A percentile compares a stretch with the other conserved stretches of the same genome.
Evolutionary conservation across 2,113 vertebrate genomes (phyloP).

Genomic region (Embiotoca jacksoni): DNA sequence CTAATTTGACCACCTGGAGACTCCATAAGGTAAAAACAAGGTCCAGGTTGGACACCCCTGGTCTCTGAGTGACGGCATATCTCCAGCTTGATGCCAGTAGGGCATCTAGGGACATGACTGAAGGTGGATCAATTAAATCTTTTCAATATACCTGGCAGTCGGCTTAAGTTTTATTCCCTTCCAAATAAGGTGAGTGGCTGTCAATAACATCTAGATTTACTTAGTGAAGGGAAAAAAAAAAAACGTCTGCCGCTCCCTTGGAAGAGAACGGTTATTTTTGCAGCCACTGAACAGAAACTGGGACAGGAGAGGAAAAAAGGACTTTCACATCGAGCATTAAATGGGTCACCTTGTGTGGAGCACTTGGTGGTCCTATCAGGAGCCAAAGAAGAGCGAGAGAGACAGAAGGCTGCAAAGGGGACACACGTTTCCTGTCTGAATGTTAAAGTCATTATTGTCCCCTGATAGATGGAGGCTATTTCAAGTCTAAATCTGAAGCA

Average conservation of each 20-base stretch:
- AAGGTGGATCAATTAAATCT: too few relatives aligned
- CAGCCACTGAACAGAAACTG: constrained; percentile 73
- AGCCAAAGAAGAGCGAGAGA: constrained; percentile 40
- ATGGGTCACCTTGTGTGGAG: constrained; percentile 84
- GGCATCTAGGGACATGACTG: too few relatives aligned
- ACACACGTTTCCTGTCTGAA: constrained; percentile 45
- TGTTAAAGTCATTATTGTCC: constrained; percentile 47
- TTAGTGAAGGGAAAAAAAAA: constrained; percentile 26
- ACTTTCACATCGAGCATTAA: constrained; percentile 75
- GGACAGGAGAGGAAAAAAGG: constrained; percentile 71
- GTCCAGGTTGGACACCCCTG: too few relatives aligned
- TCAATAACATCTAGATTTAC: constrained; percentile 60
- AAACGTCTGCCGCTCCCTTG: constrained; percentile 43
- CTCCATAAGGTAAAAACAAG: too few relatives aligned
- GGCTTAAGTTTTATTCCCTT: constrained; percentile 32
- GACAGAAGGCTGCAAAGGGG: constrained; percentile 30
- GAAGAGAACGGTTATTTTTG: constrained; percentile 80
- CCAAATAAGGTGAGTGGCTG: constrained; percentile 56
- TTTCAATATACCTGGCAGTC: neutral
- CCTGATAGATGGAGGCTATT: constrained; percentile 61
- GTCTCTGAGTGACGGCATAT: too few relatives aligned
- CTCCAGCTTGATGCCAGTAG: too few relatives aligned
- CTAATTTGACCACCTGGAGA: too few relatives aligned
- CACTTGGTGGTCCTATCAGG: constrained; percentile 70
- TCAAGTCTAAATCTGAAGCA: constrained; percentile 38